phyloP scores from a whole-genome alignment of 2,888 invertebrate genomes.

The Candidula unifasciata region DNA sequence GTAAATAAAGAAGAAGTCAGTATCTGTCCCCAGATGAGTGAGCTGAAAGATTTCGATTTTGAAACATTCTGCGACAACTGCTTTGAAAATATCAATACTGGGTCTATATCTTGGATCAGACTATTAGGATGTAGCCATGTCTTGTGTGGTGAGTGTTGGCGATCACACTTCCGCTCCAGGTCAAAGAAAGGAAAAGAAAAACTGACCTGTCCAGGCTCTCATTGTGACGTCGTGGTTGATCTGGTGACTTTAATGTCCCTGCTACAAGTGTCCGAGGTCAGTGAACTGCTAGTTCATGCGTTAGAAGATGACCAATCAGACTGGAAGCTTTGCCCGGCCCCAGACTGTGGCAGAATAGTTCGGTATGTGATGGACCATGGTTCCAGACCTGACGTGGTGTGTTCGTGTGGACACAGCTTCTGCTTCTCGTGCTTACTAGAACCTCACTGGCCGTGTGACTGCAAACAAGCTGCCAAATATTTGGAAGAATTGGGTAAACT shows the following conservation, averaged over 20 bases:
- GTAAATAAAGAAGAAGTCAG: no score
- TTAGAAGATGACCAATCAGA: slow-evolving; percentile 34
- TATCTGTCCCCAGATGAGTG: not conserved
- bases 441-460: slow-evolving; percentile 56
- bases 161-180: slow-evolving; percentile 42
- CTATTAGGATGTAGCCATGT: slow-evolving; percentile 52
- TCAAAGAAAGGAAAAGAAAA: slow-evolving; percentile 41
- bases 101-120: slow-evolving; percentile 42
- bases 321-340: slow-evolving; percentile 55
- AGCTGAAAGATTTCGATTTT: slow-evolving; percentile 12
- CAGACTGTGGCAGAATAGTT: slow-evolving; percentile 53
- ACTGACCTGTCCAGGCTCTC: slow-evolving; percentile 52
- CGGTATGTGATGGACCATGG: not conserved
- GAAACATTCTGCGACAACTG: slow-evolving; percentile 51
- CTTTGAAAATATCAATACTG: slow-evolving; percentile 48
- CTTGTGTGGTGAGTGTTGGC: slow-evolving; percentile 56
- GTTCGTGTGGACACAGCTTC: slow-evolving; percentile 51
- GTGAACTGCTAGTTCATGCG: slow-evolving; percentile 34
- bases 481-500: slow-evolving; percentile 19
- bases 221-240: slow-evolving; percentile 50
- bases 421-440: slow-evolving; percentile 54
- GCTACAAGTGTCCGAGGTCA: slow-evolving; percentile 48
- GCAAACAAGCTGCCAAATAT: slow-evolving; percentile 52
- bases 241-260: slow-evolving; percentile 51
- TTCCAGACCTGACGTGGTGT: slow-evolving; percentile 25